Evolutionary conservation across 2,888 invertebrate species (phyloP).

Genomic region (Nesidiocoris tenuis): DNA sequence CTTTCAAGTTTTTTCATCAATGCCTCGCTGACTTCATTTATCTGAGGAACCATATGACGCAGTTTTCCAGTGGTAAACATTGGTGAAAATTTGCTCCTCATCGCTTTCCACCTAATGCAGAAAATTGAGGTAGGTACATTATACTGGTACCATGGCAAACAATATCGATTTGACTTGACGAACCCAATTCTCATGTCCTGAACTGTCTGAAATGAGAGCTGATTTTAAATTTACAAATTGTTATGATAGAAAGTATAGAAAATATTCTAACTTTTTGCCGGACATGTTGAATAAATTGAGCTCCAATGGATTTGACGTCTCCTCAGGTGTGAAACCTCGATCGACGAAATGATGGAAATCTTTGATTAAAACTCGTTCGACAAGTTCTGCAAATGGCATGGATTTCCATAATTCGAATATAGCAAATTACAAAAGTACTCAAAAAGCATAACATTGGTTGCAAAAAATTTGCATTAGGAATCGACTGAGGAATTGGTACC

Average conservation of each 20-base stretch:
- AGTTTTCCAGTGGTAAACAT: slow-evolving; percentile 38
- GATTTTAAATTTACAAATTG: too few relatives aligned
- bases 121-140: too few relatives aligned
- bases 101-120: slow-evolving; percentile 35
- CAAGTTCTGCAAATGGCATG: slow-evolving; percentile 4
- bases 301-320: slow-evolving; percentile 17
- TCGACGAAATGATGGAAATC: slow-evolving; percentile 44
- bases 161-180: too few relatives aligned
- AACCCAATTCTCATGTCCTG: too few relatives aligned
- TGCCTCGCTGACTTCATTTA: slow-evolving; percentile 1
- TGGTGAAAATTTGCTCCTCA: slow-evolving; percentile 38
- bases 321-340: slow-evolving; percentile 22
- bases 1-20: not conserved
- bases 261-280: slow-evolving; percentile 41
- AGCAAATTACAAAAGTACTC: too few relatives aligned
- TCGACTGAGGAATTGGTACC: too few relatives aligned
- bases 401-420: too few relatives aligned
- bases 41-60: slow-evolving; percentile 16
- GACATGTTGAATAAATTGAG: slow-evolving; percentile 27
- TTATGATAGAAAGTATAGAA: too few relatives aligned
- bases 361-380: slow-evolving; percentile 38
- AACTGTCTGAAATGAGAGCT: too few relatives aligned
- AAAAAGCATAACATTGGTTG: too few relatives aligned
- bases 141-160: too few relatives aligned
- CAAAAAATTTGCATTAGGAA: too few relatives aligned